Evolutionary conservation across 2,797 vertebrate species (phyloP).

Genomic region (Pelochelys cantorii): DNA sequence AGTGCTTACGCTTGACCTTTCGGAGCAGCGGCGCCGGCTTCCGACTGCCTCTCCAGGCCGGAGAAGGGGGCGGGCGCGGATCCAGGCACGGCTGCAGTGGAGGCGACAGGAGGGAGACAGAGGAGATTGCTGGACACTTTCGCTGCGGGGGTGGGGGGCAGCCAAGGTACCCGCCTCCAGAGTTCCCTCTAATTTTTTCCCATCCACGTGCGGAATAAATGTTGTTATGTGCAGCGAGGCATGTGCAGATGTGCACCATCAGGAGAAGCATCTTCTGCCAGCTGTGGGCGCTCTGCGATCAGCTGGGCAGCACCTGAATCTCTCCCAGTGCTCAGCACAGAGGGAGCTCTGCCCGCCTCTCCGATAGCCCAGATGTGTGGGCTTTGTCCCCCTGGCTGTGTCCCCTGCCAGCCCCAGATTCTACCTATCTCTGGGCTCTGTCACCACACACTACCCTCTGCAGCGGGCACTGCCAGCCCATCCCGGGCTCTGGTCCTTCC

Average conservation of each 20-base stretch:
- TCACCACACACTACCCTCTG: rapidly evolving
- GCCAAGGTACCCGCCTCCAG: too few relatives aligned
- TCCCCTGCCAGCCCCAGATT: not conserved
- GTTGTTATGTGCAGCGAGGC: too few relatives aligned
- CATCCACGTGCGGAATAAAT: too few relatives aligned
- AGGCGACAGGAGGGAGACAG: not conserved
- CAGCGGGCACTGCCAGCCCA: rapidly evolving
- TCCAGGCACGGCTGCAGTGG: too few relatives aligned
- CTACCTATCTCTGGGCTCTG: not conserved
- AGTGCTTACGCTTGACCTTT: not conserved
- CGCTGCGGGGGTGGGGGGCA: too few relatives aligned
- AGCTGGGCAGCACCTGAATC: too few relatives aligned
- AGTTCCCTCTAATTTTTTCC: too few relatives aligned
- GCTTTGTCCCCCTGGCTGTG: not conserved
- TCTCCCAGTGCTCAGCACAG: too few relatives aligned
- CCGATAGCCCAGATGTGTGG: not conserved
- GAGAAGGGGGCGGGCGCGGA: too few relatives aligned
- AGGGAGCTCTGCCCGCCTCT: not conserved
- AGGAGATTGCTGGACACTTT: not conserved
- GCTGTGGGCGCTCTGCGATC: too few relatives aligned
- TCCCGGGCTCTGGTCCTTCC: rapidly evolving
- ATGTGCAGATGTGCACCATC: too few relatives aligned
- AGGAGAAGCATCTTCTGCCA: too few relatives aligned
- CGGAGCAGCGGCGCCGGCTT: not conserved
- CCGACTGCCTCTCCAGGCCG: not conserved